Conservation (phyloP, 2,113 vertebrate genomes). For the Willisornis vidua region DNA sequence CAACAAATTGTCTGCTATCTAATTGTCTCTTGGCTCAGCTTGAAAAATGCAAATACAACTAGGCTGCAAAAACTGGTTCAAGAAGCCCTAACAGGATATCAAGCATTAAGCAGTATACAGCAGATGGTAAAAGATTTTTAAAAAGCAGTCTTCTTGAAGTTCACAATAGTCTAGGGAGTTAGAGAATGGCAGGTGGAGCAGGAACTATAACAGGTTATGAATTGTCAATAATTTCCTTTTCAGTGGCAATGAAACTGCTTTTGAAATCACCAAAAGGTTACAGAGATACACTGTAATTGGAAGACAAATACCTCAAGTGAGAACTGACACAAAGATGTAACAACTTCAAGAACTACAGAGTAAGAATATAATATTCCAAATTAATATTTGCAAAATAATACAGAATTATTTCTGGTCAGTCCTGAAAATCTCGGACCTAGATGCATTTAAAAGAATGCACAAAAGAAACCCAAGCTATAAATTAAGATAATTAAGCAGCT, state of each 20-base stretch:
- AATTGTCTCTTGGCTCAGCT: conserved; percentile 66
- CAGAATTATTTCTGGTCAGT: not conserved
- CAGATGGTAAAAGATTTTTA: conserved; percentile 60
- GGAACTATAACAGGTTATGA: conserved; percentile 56
- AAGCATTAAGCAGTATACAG: conserved; percentile 48
- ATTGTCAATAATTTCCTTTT: conserved; percentile 60
- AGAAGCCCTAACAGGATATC: conserved; percentile 65
- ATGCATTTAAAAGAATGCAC: not conserved
- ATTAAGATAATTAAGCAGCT: conserved; percentile 7
- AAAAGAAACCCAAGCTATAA: not conserved
- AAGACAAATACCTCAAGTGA: conserved; percentile 46
- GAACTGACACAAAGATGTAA: not conserved
- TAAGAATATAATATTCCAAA: not conserved
- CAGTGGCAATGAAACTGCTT: conserved; percentile 41
- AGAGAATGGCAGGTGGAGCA: conserved; percentile 51
- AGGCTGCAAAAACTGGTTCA: conserved; percentile 64
- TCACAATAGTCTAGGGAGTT: conserved; percentile 44
- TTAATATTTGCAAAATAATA: not conserved
- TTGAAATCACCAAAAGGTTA: conserved; percentile 35
- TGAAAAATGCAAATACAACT: conserved; percentile 66
- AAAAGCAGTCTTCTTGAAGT: conserved; percentile 52
- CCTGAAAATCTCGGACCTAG: not conserved
- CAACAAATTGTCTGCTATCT: conserved; percentile 58
- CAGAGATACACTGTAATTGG: not conserved
- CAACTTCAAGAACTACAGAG: not conserved